phyloP scores from a whole-genome alignment of 2,888 invertebrate species.

The Polyommatus icarus region DNA sequence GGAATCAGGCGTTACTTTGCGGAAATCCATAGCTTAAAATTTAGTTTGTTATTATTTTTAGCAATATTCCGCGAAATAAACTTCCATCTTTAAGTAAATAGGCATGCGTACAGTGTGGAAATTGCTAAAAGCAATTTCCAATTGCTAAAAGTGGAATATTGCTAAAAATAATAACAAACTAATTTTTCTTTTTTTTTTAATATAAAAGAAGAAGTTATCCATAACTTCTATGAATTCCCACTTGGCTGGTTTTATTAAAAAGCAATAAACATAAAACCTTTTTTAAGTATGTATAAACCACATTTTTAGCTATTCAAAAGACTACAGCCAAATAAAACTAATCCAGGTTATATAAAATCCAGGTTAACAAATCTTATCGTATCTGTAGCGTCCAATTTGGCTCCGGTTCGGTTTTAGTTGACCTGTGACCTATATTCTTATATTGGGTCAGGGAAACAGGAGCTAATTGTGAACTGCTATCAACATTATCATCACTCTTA shows the following conservation, averaged over 20 bases:
- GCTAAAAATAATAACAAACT: too few species aligned
- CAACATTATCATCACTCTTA: background rate
- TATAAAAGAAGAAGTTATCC: too few species aligned
- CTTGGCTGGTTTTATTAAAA: background rate
- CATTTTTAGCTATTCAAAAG: background rate
- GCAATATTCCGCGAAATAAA: too few species aligned
- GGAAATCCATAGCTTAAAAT: too few species aligned
- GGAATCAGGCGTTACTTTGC: too few species aligned
- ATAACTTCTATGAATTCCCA: background rate
- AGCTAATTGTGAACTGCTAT: background rate
- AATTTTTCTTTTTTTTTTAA: too few species aligned
- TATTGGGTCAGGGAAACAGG: conserved; percentile 12
- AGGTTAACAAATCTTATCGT: conserved; percentile 9
- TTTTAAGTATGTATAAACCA: too few species aligned
- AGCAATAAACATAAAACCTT: background rate
- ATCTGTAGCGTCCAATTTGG: conserved; percentile 21
- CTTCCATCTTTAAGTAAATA: too few species aligned
- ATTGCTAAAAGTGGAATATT: too few species aligned
- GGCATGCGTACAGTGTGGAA: too few species aligned
- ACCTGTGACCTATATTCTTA: conserved; percentile 22
- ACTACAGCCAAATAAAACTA: conserved; percentile 5
- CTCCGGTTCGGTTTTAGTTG: background rate
- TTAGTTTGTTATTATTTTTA: too few species aligned
- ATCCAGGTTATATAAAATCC: background rate
- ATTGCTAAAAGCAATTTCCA: too few species aligned